Conservation (phyloP, 2,888 invertebrate genomes). For the Vesta saturnalis region DNA sequence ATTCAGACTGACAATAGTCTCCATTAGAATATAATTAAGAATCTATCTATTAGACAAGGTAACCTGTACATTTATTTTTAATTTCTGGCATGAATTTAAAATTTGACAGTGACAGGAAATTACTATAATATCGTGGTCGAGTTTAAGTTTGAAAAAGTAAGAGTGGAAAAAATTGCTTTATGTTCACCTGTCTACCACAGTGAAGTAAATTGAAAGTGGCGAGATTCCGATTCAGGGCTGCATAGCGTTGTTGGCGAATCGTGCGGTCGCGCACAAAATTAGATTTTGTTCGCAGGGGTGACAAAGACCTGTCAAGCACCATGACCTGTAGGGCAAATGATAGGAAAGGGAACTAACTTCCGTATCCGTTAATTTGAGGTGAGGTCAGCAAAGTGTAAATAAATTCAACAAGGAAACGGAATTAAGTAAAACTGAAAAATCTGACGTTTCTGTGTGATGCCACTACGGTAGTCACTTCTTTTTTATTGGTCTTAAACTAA, state of each 20-base stretch:
- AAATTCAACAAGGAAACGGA: constrained; percentile 52
- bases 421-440: constrained; percentile 42
- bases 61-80: too few species aligned
- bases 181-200: constrained; percentile 41
- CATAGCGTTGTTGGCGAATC: constrained; percentile 42
- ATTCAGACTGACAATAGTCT: too few species aligned
- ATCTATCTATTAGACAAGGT: too few species aligned
- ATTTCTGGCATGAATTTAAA: background rate
- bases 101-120: background rate
- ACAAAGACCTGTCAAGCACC: constrained; percentile 41
- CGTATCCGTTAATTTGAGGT: constrained; percentile 44
- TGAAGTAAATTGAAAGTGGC: constrained; percentile 45
- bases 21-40: too few species aligned
- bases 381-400: constrained; percentile 52
- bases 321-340: constrained; percentile 36
- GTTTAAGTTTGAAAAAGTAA: background rate
- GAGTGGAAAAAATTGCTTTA: constrained; percentile 14
- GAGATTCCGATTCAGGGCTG: constrained; percentile 40
- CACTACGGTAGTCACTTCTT: constrained; percentile 35
- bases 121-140: background rate
- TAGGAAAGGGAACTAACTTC: constrained; percentile 31
- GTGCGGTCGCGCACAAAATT: constrained; percentile 46
- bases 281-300: constrained; percentile 42
- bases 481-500: constrained; percentile 42
- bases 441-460: constrained; percentile 25